Percentiles rank a stretch among this genome's conserved stretches.
Evolutionary conservation across 2,113 vertebrate species (phyloP).

Genomic region (Pygathrix nemaeus): DNA sequence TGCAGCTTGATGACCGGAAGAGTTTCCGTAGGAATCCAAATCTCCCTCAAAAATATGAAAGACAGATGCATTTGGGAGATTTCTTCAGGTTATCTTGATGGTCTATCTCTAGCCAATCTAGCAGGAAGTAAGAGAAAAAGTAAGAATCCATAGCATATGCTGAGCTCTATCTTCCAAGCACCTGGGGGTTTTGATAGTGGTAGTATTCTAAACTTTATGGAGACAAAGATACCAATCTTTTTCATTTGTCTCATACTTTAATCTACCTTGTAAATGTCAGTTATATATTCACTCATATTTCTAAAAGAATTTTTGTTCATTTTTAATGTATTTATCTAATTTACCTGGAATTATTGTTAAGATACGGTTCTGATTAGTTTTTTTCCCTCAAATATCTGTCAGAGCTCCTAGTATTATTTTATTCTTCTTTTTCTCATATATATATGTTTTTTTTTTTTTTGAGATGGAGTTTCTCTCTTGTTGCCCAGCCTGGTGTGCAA

Average conservation of each 20-base stretch:
- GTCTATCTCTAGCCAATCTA: not conserved
- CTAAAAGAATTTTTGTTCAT: not conserved
- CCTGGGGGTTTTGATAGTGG: not conserved
- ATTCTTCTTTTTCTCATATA: not conserved
- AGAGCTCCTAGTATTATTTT: not conserved
- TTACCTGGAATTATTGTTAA: not conserved
- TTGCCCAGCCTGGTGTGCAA: too few relatives aligned
- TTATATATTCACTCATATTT: not conserved
- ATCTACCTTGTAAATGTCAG: not conserved
- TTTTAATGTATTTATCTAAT: not conserved
- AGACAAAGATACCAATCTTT: not conserved
- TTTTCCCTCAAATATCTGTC: not conserved
- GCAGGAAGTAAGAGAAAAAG: not conserved
- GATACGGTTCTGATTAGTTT: not conserved
- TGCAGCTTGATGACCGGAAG: not conserved
- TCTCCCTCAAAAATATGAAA: not conserved
- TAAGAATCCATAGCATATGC: not conserved
- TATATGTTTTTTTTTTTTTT: too few relatives aligned
- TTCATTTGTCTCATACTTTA: not conserved
- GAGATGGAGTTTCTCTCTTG: too few relatives aligned
- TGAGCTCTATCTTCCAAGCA: not conserved
- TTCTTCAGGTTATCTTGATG: not conserved
- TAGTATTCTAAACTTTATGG: not conserved
- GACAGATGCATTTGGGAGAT: not conserved
- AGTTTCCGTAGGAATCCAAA: not conserved